Evolutionary conservation across 1,140 invertebrate species (phyloP), one percentile per base, ranked within the genome.

Genomic region (Drosophila lacertosa): DNA sequence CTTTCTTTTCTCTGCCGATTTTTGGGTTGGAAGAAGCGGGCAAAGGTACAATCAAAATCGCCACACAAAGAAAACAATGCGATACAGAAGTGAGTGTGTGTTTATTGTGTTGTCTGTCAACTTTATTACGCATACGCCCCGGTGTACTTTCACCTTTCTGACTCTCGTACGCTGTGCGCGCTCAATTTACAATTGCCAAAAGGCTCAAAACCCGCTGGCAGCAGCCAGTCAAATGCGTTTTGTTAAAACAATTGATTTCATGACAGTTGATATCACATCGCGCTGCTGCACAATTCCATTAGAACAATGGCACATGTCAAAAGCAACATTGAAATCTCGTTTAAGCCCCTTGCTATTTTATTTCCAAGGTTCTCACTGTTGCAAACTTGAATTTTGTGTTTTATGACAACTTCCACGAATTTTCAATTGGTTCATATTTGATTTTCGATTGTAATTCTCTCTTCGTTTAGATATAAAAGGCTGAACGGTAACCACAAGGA

Each of bases 181-280:
- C 42, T 70, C 65, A 62, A 79, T 70, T 79, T 71, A 74, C 71
- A 79, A 79, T 65, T 62, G 50, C 13, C 33, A 51, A 47, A 79
- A 54, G 53, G 29, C 29, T 22, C 74, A 10, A 33, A n/a, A 20
- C 35, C 35, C 16, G 10, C 53, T 48, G 24, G 51, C 51, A 40
- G 24, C 16, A 7, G 26, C 18, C 40, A 58, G 26, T 24, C 53
- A 24, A 20, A 53, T n/a, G 37, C 26, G 18, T 45, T 64, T 55
- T 18, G 20, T 55, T 24, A 20, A 26, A 54, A 26, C 29, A 57
- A 47, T 47, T 57, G 29, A 20, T 45, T 22, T 16, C 15, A 24
- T 57, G 26, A 5, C 16, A 51, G n/a, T 32, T 15, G 13, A 22
- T 39, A 51, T 51, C 22, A 11, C 47, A 24, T 1, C 7, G 51